phyloP scores from a whole-genome alignment of 64 coral and sea anemone species.

The Porites australiensis region DNA sequence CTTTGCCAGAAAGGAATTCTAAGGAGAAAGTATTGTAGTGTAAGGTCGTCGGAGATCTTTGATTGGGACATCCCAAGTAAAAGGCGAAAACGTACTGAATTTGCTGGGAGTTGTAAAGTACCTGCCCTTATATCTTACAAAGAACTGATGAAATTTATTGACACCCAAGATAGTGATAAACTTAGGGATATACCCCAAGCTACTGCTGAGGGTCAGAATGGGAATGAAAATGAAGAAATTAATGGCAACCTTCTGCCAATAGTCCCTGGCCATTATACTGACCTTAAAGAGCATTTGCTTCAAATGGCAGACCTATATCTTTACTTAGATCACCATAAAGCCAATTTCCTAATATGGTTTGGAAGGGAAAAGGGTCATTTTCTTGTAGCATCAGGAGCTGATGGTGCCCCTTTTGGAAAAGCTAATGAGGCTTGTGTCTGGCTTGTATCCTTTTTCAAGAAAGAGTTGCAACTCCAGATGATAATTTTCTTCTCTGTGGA shows the following conservation, averaged over 20 bases:
- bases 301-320: constrained; percentile 63
- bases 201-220: constrained; percentile 51
- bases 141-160: constrained; percentile 78
- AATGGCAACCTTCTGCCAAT: constrained; percentile 48
- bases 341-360: constrained; percentile 73
- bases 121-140: constrained; percentile 76
- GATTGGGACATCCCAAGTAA: constrained; percentile 20
- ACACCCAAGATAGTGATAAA: constrained; percentile 65
- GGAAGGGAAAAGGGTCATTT: constrained; percentile 58
- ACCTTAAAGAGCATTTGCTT: constrained; percentile 55
- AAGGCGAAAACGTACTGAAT: constrained; percentile 72
- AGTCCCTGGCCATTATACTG: constrained; percentile 68
- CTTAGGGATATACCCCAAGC: constrained; percentile 70
- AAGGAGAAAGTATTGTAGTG: constrained; percentile 66
- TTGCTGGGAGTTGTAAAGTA: constrained; percentile 71
- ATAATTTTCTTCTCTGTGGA: constrained; percentile 67
- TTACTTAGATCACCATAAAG: constrained; percentile 36
- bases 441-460: constrained; percentile 75
- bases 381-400: constrained; percentile 59
- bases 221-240: constrained; percentile 73
- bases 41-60: constrained; percentile 44
- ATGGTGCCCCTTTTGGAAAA: constrained; percentile 75
- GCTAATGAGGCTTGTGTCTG: constrained; percentile 59
- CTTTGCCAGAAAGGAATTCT: constrained; percentile 51
- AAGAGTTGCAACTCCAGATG: constrained; percentile 55